Conservation (phyloP, 2,888 invertebrate genomes). For the Ditula angustiorana region DNA sequence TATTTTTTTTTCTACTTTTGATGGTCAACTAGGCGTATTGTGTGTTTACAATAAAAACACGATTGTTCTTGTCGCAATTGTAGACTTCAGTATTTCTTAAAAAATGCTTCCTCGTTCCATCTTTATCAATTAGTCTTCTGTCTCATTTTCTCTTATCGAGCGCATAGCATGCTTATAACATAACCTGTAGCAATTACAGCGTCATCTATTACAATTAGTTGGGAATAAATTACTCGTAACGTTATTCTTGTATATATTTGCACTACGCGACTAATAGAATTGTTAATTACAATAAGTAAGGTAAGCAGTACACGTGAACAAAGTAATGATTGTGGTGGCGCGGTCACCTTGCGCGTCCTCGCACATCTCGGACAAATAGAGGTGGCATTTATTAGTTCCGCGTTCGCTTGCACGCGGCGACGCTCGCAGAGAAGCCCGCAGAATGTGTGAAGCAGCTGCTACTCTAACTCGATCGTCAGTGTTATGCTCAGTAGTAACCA, state of each 20-base stretch:
- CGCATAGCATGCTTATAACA: conserved; percentile 16
- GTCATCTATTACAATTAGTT: conserved; percentile 11
- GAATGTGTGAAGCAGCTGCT: conserved; percentile 50
- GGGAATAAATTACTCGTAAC: not conserved
- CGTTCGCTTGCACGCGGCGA: conserved; percentile 56
- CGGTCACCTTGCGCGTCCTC: conserved; percentile 82
- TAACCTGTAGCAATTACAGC: conserved; percentile 19
- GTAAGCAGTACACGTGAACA: conserved; percentile 18
- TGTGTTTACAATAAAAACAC: conserved; percentile 14
- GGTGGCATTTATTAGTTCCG: conserved; percentile 71
- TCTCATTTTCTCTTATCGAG: conserved; percentile 25
- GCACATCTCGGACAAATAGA: conserved; percentile 78
- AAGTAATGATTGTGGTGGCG: conserved; percentile 37
- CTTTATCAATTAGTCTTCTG: conserved; percentile 29
- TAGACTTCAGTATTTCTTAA: conserved; percentile 10
- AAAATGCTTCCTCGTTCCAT: conserved; percentile 36
- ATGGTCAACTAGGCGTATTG: conserved; percentile 24
- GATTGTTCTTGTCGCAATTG: conserved; percentile 18
- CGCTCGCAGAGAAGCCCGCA: conserved; percentile 35
- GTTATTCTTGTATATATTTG: not conserved
- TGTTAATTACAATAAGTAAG: conserved; percentile 32
- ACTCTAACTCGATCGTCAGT: not conserved
- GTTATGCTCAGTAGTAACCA: not conserved
- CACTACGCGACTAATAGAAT: conserved; percentile 4
- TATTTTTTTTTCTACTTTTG: conserved; percentile 12